phyloP scores from a whole-genome alignment of 2,888 invertebrate genomes.

The Protodeltote pygarga region DNA sequence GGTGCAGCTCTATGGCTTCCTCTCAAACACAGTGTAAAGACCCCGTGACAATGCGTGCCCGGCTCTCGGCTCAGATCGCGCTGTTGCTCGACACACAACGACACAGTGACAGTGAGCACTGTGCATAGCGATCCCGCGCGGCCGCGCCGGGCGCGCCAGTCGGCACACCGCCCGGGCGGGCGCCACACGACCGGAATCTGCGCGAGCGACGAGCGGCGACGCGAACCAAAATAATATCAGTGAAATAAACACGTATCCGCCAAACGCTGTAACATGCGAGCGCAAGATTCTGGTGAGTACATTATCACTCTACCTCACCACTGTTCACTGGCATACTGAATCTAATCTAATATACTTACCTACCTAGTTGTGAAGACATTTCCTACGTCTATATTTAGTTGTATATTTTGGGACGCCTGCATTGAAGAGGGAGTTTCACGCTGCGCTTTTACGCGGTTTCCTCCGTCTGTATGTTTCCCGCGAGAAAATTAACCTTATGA shows the following conservation, averaged over 20 bases:
- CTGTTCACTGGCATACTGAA: constrained; percentile 22
- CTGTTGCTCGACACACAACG: constrained; percentile 12
- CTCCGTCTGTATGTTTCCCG: constrained; percentile 49
- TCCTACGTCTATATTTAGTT: constrained; percentile 70
- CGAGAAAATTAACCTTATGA: constrained; percentile 45
- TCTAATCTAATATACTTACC: too few relatives aligned
- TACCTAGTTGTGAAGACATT: constrained; percentile 39
- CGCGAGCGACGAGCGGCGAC: constrained; percentile 78
- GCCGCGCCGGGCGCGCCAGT: constrained; percentile 67
- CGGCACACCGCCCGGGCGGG: constrained; percentile 86
- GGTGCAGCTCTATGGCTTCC: constrained; percentile 38
- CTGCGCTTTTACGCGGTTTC: constrained; percentile 65
- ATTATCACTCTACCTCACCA: constrained; percentile 23
- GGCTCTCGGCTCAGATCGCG: constrained; percentile 1
- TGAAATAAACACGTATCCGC: constrained; percentile 79
- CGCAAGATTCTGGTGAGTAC: constrained; percentile 84
- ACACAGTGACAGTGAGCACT: constrained; percentile 47
- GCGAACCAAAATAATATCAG: constrained; percentile 75
- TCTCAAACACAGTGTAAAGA: constrained; percentile 16
- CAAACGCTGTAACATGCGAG: constrained; percentile 72
- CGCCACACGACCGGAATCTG: constrained; percentile 86
- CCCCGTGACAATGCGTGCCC: constrained; percentile 9
- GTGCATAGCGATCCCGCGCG: constrained; percentile 40
- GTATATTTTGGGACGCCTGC: constrained; percentile 79
- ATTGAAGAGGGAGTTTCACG: constrained; percentile 63